These are phyloP conservation scores for Solea solea DNA, from an alignment of 2,113 vertebrate genomes.

Conservation along the genomic window DNA sequence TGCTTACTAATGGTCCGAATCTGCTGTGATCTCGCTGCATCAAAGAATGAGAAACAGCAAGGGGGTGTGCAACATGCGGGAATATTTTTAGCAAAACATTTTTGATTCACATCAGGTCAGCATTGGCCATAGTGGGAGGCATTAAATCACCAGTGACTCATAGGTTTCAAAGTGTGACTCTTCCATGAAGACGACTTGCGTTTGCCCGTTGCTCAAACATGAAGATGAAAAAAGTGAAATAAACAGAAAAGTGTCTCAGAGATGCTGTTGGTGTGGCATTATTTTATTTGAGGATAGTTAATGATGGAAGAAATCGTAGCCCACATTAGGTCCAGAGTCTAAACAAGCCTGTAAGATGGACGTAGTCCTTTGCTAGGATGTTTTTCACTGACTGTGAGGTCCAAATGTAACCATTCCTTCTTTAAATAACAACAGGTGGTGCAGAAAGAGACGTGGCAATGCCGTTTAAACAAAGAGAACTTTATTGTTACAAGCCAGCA, in stretches of 20 bases:
- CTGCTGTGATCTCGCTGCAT: constrained; percentile 21
- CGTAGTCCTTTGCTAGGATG: neutral
- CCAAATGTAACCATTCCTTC: neutral
- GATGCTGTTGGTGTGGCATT: neutral
- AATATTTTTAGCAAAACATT: neutral
- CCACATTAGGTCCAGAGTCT: neutral
- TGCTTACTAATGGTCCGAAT: constrained; percentile 23
- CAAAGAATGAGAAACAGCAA: constrained; percentile 14
- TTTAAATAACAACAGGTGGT: no score
- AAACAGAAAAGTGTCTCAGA: neutral
- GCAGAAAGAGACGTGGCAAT: no score
- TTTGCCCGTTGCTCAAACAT: neutral
- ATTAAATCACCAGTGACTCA: neutral
- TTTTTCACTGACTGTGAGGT: neutral
- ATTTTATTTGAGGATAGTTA: neutral
- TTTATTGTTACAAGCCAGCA: neutral
- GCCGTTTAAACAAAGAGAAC: no score
- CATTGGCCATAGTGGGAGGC: neutral
- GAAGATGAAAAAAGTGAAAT: neutral
- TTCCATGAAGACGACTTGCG: neutral
- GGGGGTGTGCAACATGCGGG: neutral
- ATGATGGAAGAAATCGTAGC: neutral
- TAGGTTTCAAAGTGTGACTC: neutral
- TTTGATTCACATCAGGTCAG: neutral
- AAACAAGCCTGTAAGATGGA: neutral